Conservation (phyloP, 2,888 invertebrate species). For the Dicranocentrus wangi region DNA sequence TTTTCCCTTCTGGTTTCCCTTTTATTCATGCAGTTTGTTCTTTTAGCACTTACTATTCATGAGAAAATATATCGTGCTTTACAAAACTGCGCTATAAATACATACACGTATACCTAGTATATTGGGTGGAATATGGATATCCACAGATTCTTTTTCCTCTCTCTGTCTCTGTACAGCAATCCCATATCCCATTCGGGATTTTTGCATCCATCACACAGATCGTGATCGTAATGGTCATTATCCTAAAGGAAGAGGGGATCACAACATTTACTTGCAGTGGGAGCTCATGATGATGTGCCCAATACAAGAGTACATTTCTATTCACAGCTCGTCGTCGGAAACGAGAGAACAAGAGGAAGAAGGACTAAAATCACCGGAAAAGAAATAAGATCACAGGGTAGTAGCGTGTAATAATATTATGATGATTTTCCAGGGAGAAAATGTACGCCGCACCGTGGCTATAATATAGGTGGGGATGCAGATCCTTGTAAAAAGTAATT, state of each 20-base stretch:
- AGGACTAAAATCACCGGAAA: slow-evolving; percentile 14
- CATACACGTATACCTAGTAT: no score
- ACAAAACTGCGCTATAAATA: no score
- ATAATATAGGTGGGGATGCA: no score
- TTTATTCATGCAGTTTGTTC: no score
- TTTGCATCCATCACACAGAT: slow-evolving; percentile 37
- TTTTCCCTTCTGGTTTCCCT: no score
- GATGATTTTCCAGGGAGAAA: background rate
- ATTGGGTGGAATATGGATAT: no score
- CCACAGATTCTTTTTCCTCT: background rate
- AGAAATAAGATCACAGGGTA: slow-evolving; percentile 5
- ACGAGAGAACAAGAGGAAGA: background rate
- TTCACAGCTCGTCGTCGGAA: slow-evolving; percentile 23
- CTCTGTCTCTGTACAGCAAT: background rate
- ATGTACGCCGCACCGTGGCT: no score
- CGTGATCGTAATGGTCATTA: slow-evolving; percentile 42
- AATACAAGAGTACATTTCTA: slow-evolving; percentile 30
- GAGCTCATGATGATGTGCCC: background rate
- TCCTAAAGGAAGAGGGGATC: slow-evolving; percentile 4
- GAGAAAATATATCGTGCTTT: background rate
- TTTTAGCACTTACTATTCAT: slow-evolving; percentile 5
- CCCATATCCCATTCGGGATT: slow-evolving; percentile 11
- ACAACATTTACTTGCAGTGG: background rate
- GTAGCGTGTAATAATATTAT: background rate
- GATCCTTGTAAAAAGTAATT: no score